Base-by-base conservation (phyloP, 2,797 vertebrate species). In the Chaenodraco wilsoni region DNA sequence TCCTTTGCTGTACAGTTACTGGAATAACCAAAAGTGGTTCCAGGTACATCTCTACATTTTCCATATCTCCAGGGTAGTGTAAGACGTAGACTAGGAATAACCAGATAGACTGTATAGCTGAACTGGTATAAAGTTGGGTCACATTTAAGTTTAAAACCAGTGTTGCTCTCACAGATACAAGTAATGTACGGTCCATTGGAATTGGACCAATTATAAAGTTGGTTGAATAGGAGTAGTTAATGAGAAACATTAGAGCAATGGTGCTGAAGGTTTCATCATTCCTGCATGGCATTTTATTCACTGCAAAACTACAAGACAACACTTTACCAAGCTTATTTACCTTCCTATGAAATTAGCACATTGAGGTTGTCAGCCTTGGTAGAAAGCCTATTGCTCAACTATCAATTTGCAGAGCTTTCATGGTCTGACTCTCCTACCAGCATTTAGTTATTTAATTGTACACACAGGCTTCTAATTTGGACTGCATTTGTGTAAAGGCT, bases 21-120 rank as follows among this genome's bases (percentile, higher is more conserved):
- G 74, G 77, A 86, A 87, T 82, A 88, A 80, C 59, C 67, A 85
- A 88, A 89, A 88, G 71, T 83, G 76, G 76, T 89, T 88, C 79
- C 84, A 82, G 83, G 52, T 76, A 65, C 54, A 65, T 83, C 54
- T 27, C 37, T 58, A 50, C 19, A 73, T 73, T 73, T 83, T 72
- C 59, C 55, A 67, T 84, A 72, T 78, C 82, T 87, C 41, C 56
- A n/a, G 72, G 78, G 67, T 58, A 74, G 55, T 51, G 27, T 41
- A 58, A 69, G 57, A 74, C 70, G 54, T 58, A 54, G 62, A 27
- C 23, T 27, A 78, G 52, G 51, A 72, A 56, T 74, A 73, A 86
- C 80, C 78, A 64, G 67, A 76, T 64, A 37, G 16, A 33, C 48
- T 50, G 50, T 65, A 40, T 21, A 61, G 51, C 66, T 65, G 3